phyloP scores from a whole-genome alignment of 2,888 invertebrate genomes.

The Phragmatobia fuliginosa region DNA sequence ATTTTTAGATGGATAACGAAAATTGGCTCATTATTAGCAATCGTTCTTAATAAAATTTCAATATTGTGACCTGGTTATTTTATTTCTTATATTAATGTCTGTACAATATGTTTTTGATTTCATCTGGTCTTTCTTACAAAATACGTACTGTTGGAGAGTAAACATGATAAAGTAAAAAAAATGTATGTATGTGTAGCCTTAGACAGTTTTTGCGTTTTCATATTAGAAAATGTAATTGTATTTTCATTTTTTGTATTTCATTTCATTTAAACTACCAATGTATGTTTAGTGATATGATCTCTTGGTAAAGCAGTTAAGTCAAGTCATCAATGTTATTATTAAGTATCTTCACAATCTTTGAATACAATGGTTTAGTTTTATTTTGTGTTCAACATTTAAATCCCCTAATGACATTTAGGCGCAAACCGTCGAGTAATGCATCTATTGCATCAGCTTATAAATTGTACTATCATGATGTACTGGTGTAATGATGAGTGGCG shows the following conservation, averaged over 20 bases:
- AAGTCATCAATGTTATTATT: background rate
- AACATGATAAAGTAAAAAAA: no score
- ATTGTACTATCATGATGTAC: constrained; percentile 3
- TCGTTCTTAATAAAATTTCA: background rate
- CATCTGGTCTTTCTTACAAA: no score
- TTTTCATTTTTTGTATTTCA: no score
- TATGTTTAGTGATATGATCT: background rate
- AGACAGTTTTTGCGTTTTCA: no score
- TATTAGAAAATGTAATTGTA: no score
- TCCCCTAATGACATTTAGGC: background rate
- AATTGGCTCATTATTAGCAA: background rate
- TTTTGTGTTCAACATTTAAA: background rate
- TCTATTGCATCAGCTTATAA: background rate
- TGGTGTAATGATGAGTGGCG: constrained; percentile 6
- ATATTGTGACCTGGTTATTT: no score
- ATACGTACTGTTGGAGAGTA: no score
- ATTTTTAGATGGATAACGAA: background rate
- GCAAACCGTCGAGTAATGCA: background rate
- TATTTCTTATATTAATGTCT: no score
- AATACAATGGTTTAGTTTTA: background rate
- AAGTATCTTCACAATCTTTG: background rate
- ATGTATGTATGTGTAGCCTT: no score
- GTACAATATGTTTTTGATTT: no score
- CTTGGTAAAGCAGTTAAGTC: background rate
- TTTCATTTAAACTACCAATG: no score